Conservation (phyloP, 2,888 invertebrate genomes). For the Acleris cristana region DNA sequence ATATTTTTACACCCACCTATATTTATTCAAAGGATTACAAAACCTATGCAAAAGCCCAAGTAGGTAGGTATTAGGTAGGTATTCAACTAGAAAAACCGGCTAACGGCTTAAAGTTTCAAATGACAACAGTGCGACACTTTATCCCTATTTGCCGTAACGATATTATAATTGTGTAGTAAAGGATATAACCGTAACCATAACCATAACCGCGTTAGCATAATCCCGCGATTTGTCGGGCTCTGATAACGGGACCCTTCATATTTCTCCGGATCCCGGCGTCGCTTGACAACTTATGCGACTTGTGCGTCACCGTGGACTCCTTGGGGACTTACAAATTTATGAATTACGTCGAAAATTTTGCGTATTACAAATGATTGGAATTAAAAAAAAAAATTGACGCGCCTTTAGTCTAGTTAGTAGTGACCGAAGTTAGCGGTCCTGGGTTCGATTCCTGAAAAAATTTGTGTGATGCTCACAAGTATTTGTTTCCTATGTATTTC, state of each 20-base stretch:
- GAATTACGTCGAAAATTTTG: neutral
- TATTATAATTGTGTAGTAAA: constrained; percentile 32
- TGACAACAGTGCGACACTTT: constrained; percentile 4
- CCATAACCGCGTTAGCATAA: constrained; percentile 59
- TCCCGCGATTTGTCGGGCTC: constrained; percentile 55
- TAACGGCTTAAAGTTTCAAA: neutral
- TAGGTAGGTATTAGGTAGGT: too few relatives aligned
- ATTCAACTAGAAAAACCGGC: neutral
- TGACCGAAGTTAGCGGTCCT: too few relatives aligned
- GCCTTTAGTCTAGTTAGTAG: too few relatives aligned
- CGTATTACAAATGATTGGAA: too few relatives aligned
- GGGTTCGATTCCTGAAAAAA: too few relatives aligned
- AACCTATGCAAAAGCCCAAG: too few relatives aligned
- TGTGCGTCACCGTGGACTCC: constrained; percentile 13
- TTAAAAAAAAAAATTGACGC: too few relatives aligned
- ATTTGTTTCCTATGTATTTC: too few relatives aligned
- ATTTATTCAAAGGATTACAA: too few relatives aligned
- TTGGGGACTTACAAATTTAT: constrained; percentile 12
- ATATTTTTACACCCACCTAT: too few relatives aligned
- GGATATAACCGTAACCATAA: constrained; percentile 45
- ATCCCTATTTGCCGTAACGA: constrained; percentile 15
- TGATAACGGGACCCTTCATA: constrained; percentile 51
- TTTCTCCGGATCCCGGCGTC: constrained; percentile 47
- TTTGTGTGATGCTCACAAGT: too few relatives aligned
- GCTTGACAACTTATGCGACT: constrained; percentile 21